Base-by-base conservation (phyloP, 2,113 vertebrate species). In the Acinonyx jubatus region DNA sequence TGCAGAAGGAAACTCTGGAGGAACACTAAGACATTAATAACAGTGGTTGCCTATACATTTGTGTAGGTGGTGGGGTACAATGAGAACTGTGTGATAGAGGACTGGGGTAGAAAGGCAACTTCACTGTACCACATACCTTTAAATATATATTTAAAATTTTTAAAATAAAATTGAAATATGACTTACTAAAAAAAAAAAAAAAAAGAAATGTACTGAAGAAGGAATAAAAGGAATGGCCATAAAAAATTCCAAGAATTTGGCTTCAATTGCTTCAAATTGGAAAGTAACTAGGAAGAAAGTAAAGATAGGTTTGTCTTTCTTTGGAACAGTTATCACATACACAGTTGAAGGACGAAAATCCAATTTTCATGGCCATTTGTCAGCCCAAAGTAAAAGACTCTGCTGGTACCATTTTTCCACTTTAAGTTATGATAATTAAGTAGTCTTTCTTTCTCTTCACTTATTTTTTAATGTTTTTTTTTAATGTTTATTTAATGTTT, bases 281-380 rank as follows among this genome's bases (percentile, higher is more conserved):
- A 31, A 93, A 88, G 63, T 45, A 71, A 84, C 18, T 48, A 84
- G 63, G 9, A 73, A 66, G 10, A 82, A 5, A 25, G 36, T 48
- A 74, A 95, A 74, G n/a, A 79, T 1, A 88, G 73, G 41, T 68
- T 71, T 96, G 82, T 89, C 45, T 52, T 74, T 89, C 63, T 90
- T 96, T 91, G 86, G 55, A 19, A 87, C 76, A 79, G 18, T 88
- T 83, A 97, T 84, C 19, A 91, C 41, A 93, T 89, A 85, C 3
- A 81, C 10, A 61, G 95, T 3, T 81, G 38, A 82, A 81, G 50
- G 4, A 88, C 68, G 55, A 68, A 90, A 93, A 63, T 27, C 21
- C 78, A 45, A 55, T 52, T 84, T 96, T 90, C 71, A 86, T 14
- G 10, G 38, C 41, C 33, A 91, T 52, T 41, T 95, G 33, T 48